Percentiles rank a stretch among this genome's conserved stretches.
These are phyloP conservation scores for Drosophila virilis DNA, from an alignment of 1,140 invertebrate species.

Conservation along the genomic window DNA sequence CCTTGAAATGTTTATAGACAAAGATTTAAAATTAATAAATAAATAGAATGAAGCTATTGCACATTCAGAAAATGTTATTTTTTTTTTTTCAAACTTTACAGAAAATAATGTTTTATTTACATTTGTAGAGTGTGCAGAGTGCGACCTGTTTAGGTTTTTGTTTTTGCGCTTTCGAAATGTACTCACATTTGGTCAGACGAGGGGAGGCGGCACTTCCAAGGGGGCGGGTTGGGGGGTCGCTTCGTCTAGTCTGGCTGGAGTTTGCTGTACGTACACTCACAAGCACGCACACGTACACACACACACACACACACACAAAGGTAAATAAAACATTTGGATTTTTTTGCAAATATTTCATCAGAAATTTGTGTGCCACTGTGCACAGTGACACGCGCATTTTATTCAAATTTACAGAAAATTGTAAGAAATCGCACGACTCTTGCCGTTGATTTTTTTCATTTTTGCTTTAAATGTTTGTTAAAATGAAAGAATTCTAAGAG, in stretches of 20 bases:
- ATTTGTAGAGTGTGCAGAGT: constrained; percentile 50
- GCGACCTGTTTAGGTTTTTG: constrained; percentile 8
- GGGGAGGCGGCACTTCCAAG: constrained; percentile 2
- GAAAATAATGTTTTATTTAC: constrained; percentile 51
- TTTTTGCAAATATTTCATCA: constrained; percentile 77
- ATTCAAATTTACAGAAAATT: constrained; percentile 73
- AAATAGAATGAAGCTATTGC: constrained; percentile 36
- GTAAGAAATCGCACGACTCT: background rate
- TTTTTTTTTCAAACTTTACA: constrained; percentile 19
- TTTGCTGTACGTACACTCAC: constrained; percentile 19
- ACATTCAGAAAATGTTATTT: constrained; percentile 27
- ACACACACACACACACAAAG: constrained; percentile 39
- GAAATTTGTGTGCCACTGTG: constrained; percentile 61
- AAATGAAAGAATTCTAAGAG: constrained; percentile 36
- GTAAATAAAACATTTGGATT: constrained; percentile 72
- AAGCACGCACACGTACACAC: no score
- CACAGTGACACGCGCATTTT: constrained; percentile 71
- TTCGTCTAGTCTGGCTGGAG: constrained; percentile 22
- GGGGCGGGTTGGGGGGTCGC: background rate
- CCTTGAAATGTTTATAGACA: constrained; percentile 16
- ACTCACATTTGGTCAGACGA: constrained; percentile 45
- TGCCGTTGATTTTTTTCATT: constrained; percentile 29
- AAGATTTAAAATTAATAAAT: background rate
- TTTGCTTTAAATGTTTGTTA: constrained; percentile 23
- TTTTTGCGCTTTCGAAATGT: constrained; percentile 17